phyloP scores from a whole-genome alignment of 2,888 invertebrate species.

The Drepana falcataria region DNA sequence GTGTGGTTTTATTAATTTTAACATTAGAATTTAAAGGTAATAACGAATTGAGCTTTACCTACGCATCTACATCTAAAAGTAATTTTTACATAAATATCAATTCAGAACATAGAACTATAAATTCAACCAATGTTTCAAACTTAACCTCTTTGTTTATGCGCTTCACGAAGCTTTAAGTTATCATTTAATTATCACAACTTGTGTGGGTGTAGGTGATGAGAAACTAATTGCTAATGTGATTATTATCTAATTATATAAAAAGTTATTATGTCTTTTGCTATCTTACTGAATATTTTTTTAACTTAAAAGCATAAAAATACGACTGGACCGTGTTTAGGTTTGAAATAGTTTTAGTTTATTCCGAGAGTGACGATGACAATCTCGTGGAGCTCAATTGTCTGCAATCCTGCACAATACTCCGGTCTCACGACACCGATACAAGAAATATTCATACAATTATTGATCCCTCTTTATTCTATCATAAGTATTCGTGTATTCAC shows the following conservation, averaged over 20 bases:
- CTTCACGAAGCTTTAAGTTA: constrained; percentile 32
- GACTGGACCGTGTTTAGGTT: constrained; percentile 63
- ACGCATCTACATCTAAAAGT: constrained; percentile 42
- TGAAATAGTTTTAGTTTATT: constrained; percentile 60
- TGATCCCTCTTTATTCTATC: constrained; percentile 69
- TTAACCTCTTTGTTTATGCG: constrained; percentile 16
- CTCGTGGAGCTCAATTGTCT: background rate
- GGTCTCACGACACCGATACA: constrained; percentile 24
- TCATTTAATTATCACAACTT: constrained; percentile 51
- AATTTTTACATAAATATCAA: constrained; percentile 27
- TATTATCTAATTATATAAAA: constrained; percentile 46
- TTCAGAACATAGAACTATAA: constrained; percentile 17
- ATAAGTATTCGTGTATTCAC: constrained; percentile 53
- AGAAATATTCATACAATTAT: constrained; percentile 43
- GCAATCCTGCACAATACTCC: constrained; percentile 1
- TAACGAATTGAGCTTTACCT: constrained; percentile 68
- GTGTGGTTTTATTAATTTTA: constrained; percentile 25
- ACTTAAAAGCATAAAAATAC: constrained; percentile 48
- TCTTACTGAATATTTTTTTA: constrained; percentile 36
- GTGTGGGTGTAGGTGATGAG: constrained; percentile 39
- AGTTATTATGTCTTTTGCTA: constrained; percentile 53
- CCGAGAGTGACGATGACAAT: constrained; percentile 17
- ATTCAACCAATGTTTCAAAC: constrained; percentile 18
- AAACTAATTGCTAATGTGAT: constrained; percentile 47
- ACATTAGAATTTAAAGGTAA: constrained; percentile 42